phyloP scores from a whole-genome alignment of 2,888 invertebrate species.

The Clepsis dumicolana region DNA sequence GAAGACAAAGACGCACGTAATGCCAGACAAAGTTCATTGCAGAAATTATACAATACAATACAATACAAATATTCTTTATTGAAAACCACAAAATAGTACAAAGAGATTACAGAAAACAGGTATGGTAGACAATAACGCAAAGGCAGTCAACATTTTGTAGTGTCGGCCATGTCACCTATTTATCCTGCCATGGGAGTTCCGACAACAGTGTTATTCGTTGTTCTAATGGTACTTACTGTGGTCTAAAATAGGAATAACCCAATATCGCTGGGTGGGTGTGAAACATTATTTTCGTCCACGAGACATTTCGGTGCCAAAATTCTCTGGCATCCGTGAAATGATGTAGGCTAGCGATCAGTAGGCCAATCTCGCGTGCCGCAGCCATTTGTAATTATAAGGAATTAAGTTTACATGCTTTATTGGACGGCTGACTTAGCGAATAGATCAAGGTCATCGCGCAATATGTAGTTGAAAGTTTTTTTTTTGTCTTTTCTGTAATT shows the following conservation, averaged over 20 bases:
- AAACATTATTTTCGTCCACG: conserved; percentile 61
- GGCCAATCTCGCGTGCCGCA: conserved; percentile 39
- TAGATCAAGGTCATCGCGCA: too few species aligned
- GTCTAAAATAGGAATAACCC: conserved; percentile 40
- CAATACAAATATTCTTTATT: too few species aligned
- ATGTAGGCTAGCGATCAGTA: conserved; percentile 47
- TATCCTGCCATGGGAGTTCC: background rate
- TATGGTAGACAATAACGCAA: too few species aligned
- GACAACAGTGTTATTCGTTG: conserved; percentile 1
- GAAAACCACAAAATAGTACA: too few species aligned
- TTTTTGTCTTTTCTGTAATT: too few species aligned
- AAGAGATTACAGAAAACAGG: too few species aligned
- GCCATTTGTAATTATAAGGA: background rate
- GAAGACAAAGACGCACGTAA: background rate
- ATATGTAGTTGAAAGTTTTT: too few species aligned
- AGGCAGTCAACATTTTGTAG: too few species aligned
- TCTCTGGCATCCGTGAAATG: conserved; percentile 55
- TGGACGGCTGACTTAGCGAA: too few species aligned
- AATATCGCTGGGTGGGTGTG: conserved; percentile 40
- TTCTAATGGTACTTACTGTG: conserved; percentile 6
- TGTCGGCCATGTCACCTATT: background rate
- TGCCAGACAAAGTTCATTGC: background rate
- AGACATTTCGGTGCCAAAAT: conserved; percentile 63
- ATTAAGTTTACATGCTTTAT: background rate
- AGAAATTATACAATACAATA: background rate